Evolutionary conservation across 2,888 invertebrate genomes (phyloP).

Genomic region (Conus canariensis): DNA sequence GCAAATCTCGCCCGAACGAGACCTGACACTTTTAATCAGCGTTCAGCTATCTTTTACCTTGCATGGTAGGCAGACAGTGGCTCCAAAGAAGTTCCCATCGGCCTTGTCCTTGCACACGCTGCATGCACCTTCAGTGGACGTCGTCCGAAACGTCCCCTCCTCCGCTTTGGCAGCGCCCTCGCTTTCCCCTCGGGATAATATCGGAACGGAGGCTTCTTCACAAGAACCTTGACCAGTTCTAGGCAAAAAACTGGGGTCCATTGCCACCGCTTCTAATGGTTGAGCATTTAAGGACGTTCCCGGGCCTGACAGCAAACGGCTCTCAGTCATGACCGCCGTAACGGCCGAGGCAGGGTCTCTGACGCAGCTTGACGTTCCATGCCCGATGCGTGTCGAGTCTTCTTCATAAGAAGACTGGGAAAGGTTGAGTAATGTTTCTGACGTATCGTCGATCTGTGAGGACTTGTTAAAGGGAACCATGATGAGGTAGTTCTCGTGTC

Average conservation of each 20-base stretch:
- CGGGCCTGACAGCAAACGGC: neutral
- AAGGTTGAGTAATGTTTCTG: neutral
- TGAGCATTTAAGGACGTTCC: neutral
- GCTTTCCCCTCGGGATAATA: neutral
- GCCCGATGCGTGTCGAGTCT: neutral
- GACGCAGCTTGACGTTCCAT: neutral
- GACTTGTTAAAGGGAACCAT: neutral
- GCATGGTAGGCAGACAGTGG: slow-evolving; percentile 72
- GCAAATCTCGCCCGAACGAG: neutral
- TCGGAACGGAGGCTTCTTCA: neutral
- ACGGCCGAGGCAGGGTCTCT: neutral
- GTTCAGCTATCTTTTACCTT: slow-evolving; percentile 58
- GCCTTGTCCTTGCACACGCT: slow-evolving; percentile 71
- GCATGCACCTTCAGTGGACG: slow-evolving; percentile 47
- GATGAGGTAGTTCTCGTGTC: neutral
- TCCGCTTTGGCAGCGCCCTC: neutral
- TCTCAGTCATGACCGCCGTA: neutral
- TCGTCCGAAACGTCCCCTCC: neutral
- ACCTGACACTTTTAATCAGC: too few relatives aligned
- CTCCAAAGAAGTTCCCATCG: slow-evolving; percentile 71
- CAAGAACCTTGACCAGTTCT: neutral
- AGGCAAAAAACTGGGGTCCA: neutral
- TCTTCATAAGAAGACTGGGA: neutral
- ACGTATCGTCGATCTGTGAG: neutral
- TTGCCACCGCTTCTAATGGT: neutral